phyloP scores from a whole-genome alignment of 2,888 invertebrate genomes.

The Resseliella maxima region DNA sequence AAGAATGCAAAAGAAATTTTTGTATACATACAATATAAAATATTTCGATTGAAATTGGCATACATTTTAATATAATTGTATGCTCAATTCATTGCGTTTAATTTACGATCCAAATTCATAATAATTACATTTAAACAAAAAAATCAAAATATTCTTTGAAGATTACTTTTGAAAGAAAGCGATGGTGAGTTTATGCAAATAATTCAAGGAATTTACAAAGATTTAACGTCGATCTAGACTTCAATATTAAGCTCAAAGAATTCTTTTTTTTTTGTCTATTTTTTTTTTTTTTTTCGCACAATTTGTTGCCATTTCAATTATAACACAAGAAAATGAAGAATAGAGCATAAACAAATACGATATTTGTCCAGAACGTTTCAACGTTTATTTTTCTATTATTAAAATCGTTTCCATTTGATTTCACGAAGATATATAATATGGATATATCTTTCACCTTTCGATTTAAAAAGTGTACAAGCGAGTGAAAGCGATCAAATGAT shows the following conservation, averaged over 20 bases:
- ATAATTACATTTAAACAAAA: background rate
- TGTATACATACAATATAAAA: background rate
- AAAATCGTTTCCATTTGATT: background rate
- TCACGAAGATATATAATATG: background rate
- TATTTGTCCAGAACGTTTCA: background rate
- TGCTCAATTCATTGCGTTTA: background rate
- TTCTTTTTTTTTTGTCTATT: no score
- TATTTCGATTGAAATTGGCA: background rate
- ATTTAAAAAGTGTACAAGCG: background rate
- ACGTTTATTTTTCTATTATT: background rate
- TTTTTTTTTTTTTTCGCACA: no score
- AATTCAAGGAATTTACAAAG: no score
- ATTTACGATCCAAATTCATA: background rate
- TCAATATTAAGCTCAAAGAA: no score
- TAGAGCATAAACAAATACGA: background rate
- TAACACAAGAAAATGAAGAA: no score
- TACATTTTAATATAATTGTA: background rate
- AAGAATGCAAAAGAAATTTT: background rate
- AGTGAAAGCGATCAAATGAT: background rate
- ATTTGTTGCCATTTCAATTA: no score
- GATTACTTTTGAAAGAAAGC: no score
- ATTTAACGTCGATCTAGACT: no score
- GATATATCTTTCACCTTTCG: background rate
- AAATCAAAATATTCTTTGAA: no score
- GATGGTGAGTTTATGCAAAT: no score